Evolutionary conservation across 2,113 vertebrate species (phyloP), one percentile per base, ranked within the genome.

Genomic region (Choloepus hoffmanni): DNA sequence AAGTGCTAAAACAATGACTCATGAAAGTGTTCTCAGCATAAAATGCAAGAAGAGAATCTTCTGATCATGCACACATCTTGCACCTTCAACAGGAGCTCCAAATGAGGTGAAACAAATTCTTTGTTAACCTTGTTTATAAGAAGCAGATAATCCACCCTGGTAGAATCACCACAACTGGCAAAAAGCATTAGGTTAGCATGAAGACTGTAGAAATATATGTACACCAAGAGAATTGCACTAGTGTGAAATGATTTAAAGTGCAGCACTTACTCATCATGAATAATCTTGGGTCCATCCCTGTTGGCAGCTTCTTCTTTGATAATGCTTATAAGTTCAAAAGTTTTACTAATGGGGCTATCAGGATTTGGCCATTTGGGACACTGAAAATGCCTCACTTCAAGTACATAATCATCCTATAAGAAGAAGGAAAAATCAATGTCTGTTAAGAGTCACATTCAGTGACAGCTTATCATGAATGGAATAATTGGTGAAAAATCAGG

Each of bases 331-430:
- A 99, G 98, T 98, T 99, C 99, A 94, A 99, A 99, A 53, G 99
- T 99, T 98, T 98, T 99, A 97, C 99, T 99, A 95, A 99, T 99
- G 72, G 99, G 99, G 90, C 99, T 98, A 97, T 99, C 99, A 14
- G 99, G 99, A 98, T 99, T 99, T 72, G 99, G 99, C 99, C 99
- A 99, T 95, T 98, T 99, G 73, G 99, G 99, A 93, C 99, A 98
- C 53, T 98, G 98, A 97, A 99, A 99, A 97, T 99, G 99, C 87
- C 98, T 99, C 96, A 99, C 99, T 98, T 99, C 99, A 96, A 99
- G 98, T 77, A 99, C 98, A 9, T 98, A 99, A 97, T 99, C 99
- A 97, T 99, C 99, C 99, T 99, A 96, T 72, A 76, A 19, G 89
- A 96, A 68, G 3, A 88, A 78, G 60, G 33, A 48, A 90, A 73